Evolutionary conservation across 2,888 invertebrate genomes (phyloP), one percentile per base, ranked within the genome.

Genomic region (Oscheius sp.): DNA sequence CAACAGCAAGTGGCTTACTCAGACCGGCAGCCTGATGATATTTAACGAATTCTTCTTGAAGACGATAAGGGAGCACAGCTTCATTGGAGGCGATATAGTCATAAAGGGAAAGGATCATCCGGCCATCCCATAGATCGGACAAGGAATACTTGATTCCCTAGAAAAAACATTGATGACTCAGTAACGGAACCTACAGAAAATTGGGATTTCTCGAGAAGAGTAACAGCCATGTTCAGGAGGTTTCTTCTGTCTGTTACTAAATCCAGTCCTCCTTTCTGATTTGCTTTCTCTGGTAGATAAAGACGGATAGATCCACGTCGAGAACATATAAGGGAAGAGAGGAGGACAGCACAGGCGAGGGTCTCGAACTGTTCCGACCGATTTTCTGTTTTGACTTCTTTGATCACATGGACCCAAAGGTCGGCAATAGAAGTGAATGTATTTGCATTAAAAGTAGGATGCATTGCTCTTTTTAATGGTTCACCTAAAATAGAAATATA

Each of bases 81-180:
- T 75, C 74, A 33, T 77, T 77, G 49, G 73, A 72, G 2, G 44
- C 33, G 17, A 80, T 70, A 50, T 72, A 70, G 38, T 80, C 80
- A 38, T 75, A 82, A 28, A 85, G 74, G 2, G 74, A 67, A 47
- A 78, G 69, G 17, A 85, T 73, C 78, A 85, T 78, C 12, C 84
- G 75, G 2, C 85, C 85, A 61, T 85, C 85, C 83, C 84, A 85
- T 36, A 85, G 54, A 64, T 85, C 85, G 8, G 63, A 68, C 36
- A 62, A 30, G 5, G 62, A 49, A 22, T 33, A 62, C 20, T 32
- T 36, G 12, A 47, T 24, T 4, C 49, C 50, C 57, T 56, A 17
- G 17, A 50, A 50, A 17, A 14, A 22, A 56, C 5, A 2, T 4
- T 20, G 2, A 49, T 17, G 14, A 49, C 14, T 6, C 17, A 45